phyloP scores from a whole-genome alignment of 2,888 invertebrate genomes.

The Agrotis puta region DNA sequence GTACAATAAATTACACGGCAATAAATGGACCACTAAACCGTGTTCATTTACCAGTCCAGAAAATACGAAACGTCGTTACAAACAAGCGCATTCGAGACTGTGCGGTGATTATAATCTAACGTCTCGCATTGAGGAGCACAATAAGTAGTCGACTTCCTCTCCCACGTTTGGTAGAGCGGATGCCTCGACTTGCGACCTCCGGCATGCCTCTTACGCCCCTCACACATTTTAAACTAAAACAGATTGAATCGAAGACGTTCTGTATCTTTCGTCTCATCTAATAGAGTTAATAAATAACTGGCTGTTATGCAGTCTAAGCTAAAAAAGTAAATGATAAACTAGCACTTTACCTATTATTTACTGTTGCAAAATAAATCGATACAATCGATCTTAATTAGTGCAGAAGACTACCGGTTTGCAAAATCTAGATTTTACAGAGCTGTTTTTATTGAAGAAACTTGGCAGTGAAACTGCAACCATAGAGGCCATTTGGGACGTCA shows the following conservation, averaged over 20 bases:
- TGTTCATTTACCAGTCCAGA: constrained; percentile 67
- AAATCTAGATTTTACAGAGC: constrained; percentile 8
- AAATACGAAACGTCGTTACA: constrained; percentile 64
- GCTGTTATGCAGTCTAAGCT: constrained; percentile 11
- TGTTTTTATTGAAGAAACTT: constrained; percentile 3
- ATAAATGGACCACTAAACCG: constrained; percentile 33
- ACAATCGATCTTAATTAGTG: constrained; percentile 39
- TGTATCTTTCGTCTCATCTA: constrained; percentile 25
- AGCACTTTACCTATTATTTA: constrained; percentile 16
- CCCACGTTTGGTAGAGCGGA: constrained; percentile 88
- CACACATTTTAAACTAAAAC: constrained; percentile 70
- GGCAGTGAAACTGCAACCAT: background rate
- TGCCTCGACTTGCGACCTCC: constrained; percentile 86
- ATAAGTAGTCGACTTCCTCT: constrained; percentile 90
- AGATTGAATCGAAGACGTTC: constrained; percentile 49
- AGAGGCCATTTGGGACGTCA: background rate
- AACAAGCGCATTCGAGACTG: constrained; percentile 73
- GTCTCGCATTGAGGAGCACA: constrained; percentile 90
- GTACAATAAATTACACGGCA: constrained; percentile 31
- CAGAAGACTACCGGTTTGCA: constrained; percentile 20
- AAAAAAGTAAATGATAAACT: background rate
- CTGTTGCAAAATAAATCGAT: constrained; percentile 42
- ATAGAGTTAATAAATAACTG: constrained; percentile 29
- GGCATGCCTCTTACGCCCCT: constrained; percentile 77
- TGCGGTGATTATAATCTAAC: constrained; percentile 76